These are phyloP conservation scores for Helostoma temminkii DNA, from an alignment of 2,797 vertebrate species.

Conservation along the genomic window DNA sequence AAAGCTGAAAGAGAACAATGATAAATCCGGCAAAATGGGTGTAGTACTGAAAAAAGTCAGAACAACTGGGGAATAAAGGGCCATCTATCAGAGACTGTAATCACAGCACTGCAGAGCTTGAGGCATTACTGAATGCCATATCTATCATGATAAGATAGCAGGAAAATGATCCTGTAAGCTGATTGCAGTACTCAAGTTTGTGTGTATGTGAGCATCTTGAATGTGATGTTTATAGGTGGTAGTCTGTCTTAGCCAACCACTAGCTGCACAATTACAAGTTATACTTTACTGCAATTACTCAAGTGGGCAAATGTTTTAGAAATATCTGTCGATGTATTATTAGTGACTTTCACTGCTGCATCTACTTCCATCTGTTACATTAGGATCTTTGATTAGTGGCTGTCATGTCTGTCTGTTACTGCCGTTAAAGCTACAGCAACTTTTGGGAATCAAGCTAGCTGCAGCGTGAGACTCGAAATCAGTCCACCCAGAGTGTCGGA, in stretches of 20 bases:
- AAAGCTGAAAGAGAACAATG: slow-evolving; percentile 54
- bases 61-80: slow-evolving; percentile 50
- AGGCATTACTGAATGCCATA: slow-evolving; percentile 51
- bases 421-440: no score
- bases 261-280: slow-evolving; percentile 43
- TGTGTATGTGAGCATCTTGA: slow-evolving; percentile 1
- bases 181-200: slow-evolving; percentile 36
- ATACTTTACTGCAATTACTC: slow-evolving; percentile 58
- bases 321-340: slow-evolving; percentile 53
- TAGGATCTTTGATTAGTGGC: no score
- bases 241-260: slow-evolving; percentile 29
- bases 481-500: no score
- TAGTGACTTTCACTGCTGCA: slow-evolving; percentile 20
- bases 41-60: slow-evolving; percentile 29
- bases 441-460: no score
- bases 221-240: slow-evolving; percentile 17
- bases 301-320: slow-evolving; percentile 41
- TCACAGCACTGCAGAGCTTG: slow-evolving; percentile 49
- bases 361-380: no score
- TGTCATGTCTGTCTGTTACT: no score
- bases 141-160: slow-evolving; percentile 56
- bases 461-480: no score
- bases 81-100: slow-evolving; percentile 56
- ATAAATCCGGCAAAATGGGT: slow-evolving; percentile 52
- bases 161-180: slow-evolving; percentile 53